Percentiles rank a stretch among this genome's conserved stretches.
These are phyloP conservation scores for Umimayanthus chanpuru DNA, from an alignment of 92 coral and sea anemone genomes.

Conservation along the genomic window DNA sequence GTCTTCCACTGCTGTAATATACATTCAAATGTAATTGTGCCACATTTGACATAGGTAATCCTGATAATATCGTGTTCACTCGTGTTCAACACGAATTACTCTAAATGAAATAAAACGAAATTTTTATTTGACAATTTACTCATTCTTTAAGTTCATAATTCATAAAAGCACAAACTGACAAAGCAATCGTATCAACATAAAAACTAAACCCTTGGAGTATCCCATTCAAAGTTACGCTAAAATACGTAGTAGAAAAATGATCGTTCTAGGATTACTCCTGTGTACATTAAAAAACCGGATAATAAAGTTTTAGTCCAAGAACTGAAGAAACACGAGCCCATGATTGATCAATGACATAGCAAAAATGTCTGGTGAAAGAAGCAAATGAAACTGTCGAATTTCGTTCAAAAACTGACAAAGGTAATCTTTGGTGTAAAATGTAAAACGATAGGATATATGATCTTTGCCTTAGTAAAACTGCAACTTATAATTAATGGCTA, in stretches of 20 bases:
- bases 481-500: neutral
- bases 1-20: no score
- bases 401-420: neutral
- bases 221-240: no score
- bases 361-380: neutral
- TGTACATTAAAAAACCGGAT: neutral
- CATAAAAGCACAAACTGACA: no score
- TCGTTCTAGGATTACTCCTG: neutral
- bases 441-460: neutral
- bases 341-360: constrained; percentile 20
- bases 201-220: neutral
- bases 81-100: no score
- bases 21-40: no score
- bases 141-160: no score
- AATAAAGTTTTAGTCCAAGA: neutral
- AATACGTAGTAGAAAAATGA: no score
- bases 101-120: no score
- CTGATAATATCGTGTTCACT: no score
- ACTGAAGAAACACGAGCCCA: neutral
- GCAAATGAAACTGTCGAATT: neutral
- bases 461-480: neutral
- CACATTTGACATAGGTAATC: no score
- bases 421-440: neutral
- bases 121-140: no score
- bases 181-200: no score